Evolutionary conservation across 2,888 invertebrate species (phyloP).

Genomic region (Aproaerema taeniolella): DNA sequence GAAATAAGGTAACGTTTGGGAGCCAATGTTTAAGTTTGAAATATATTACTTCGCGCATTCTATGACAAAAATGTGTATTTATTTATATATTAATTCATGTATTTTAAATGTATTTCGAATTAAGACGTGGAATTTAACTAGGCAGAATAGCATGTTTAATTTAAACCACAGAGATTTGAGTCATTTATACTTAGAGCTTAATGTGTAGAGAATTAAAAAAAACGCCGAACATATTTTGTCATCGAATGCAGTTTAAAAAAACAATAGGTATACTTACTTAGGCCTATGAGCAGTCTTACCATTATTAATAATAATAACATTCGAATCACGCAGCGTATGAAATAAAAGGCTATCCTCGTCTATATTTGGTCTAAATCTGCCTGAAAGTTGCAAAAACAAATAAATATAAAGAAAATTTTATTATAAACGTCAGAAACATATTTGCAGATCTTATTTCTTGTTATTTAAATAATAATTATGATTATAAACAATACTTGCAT

Average conservation of each 20-base stretch:
- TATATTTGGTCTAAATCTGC: conserved; percentile 42
- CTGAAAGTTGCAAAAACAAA: conserved; percentile 27
- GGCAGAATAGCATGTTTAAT: too few relatives aligned
- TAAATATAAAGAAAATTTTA: background rate
- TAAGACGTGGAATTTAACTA: too few relatives aligned
- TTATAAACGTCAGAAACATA: too few relatives aligned
- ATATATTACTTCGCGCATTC: background rate
- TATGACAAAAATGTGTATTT: background rate
- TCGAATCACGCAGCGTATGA: conserved; percentile 94
- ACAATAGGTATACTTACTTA: conserved; percentile 79
- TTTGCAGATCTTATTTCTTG: too few relatives aligned
- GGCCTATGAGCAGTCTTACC: conserved; percentile 94
- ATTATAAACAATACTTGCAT: too few relatives aligned
- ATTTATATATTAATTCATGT: background rate
- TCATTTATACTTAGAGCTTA: too few relatives aligned
- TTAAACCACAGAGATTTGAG: too few relatives aligned
- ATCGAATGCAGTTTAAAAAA: conserved; percentile 1
- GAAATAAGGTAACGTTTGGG: conserved; percentile 28
- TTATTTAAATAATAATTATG: too few relatives aligned
- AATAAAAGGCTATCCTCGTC: conserved; percentile 88
- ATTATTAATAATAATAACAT: conserved; percentile 94
- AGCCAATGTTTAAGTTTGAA: background rate
- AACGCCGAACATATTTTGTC: too few relatives aligned
- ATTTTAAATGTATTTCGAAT: too few relatives aligned
- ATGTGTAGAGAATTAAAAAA: too few relatives aligned